These are phyloP conservation scores for Nephila pilipes DNA, from an alignment of 1,140 invertebrate genomes.

Conservation along the genomic window DNA sequence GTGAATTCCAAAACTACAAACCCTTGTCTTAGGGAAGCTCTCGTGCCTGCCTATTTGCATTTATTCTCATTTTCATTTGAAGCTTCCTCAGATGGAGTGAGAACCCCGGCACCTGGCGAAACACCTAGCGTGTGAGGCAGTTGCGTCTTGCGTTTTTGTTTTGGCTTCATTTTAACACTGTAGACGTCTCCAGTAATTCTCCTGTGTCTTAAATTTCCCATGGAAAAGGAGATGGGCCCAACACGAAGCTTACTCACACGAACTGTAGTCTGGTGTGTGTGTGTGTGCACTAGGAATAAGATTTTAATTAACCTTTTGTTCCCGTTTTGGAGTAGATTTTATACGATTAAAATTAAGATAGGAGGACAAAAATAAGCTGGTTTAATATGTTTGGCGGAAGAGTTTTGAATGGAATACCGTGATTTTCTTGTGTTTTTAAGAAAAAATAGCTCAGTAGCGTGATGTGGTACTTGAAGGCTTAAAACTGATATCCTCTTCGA, in stretches of 20 bases:
- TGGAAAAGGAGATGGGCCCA: background rate
- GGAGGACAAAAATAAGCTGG: background rate
- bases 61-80: conserved; percentile 61
- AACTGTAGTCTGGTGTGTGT: background rate
- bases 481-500: background rate
- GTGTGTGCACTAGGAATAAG: background rate
- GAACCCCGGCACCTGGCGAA: background rate
- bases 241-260: background rate
- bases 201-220: conserved; percentile 14
- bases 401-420: too few species aligned
- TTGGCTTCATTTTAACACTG: conserved; percentile 59
- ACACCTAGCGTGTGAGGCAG: background rate
- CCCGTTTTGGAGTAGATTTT: background rate
- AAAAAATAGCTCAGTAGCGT: background rate
- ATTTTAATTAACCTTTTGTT: conserved; percentile 71
- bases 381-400: background rate
- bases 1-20: background rate
- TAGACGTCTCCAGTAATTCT: conserved; percentile 42
- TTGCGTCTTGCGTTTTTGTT: conserved; percentile 47
- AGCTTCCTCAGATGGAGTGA: background rate
- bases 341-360: conserved; percentile 8
- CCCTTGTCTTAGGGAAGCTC: background rate
- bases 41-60: conserved; percentile 17
- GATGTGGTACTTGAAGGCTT: background rate
- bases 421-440: too few species aligned